Evolutionary conservation across 2,888 invertebrate genomes (phyloP), one percentile per base, ranked within the genome.

Genomic region (Clanis bilineata): DNA sequence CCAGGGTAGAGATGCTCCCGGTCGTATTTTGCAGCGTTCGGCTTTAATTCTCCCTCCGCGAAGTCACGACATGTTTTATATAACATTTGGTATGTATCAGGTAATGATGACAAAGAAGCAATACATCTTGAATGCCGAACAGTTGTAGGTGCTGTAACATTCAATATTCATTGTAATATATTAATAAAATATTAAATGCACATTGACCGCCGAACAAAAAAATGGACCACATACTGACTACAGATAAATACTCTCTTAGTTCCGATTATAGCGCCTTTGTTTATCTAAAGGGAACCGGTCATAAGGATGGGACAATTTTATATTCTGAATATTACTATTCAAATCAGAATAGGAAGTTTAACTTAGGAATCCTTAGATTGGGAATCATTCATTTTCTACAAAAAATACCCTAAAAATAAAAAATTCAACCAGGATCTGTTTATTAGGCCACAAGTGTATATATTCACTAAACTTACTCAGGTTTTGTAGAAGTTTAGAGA

Each of bases 51-150:
- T 18, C 94, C 95, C 75, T 98, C 97, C 1, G 97, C 97, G 85
- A 98, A 99, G 80, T 98, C 98, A 67, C 98, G 91, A 77, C 97
- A 97, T 12, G 98, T 97, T 82, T 98, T 96, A 68, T 96, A 95
- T 0, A 99, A 92, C 96, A 98, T 97, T 83, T 96, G 96, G 85
- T 98, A 97, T 0, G 97, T 98, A 67, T 98, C 98, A 0, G 98
- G 94, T 21, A 98, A 85, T 0, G 95, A 93, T 3, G 95, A 91
- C 9, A 96, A 80, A 0, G 95, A 95, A 25, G 95, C 95, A 70
- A 96, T 96, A 60, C 93, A 88, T 77, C 95, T 84, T 58, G 84
- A 77, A 41, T 85, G 86, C 55, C 80, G 77, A 3, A 77, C 60
- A 63, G 78, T 72, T 62, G 76, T 68, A 61, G 81, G 79, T 57